Base-by-base conservation (phyloP, 37 sponge, comb jelly and placozoan species). In the Axinella damicornis region DNA sequence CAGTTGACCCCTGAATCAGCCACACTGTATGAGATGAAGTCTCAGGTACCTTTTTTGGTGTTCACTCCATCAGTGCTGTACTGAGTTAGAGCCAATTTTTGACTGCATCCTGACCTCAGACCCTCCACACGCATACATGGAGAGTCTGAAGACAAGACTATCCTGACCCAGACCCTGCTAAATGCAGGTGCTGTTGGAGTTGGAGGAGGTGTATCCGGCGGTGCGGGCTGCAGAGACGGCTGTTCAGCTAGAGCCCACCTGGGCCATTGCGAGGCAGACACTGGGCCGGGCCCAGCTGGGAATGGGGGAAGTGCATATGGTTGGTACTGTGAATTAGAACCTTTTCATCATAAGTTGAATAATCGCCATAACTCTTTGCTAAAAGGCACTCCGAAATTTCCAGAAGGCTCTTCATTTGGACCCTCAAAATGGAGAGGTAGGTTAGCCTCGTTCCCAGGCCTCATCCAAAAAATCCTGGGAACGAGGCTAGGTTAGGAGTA, bases 241-340 rank as follows among this genome's bases (percentile, higher is more conserved):
- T 14, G 85, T 90, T 5, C 38, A 79, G 24, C 65, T 86, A 19
- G 71, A 83, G 6, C 84, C 88, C 27, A 79, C 60, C 2, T 98
- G 98, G 92, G 17, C 85, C 19, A 54, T 83, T 16, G 96, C 84
- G 0, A 63, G 83, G 31, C 96, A 96, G 73, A 93, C 92, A 15
- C 76, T 98, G 31, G 96, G 95, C 9, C 52, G 98, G 76, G 91
- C 96, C 53, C 98, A 98, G 69, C 64, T 98, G 13, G 95, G 92
- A 20, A 39, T 94, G 4, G 97, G 98, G 80, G 96, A 98, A 78
- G 63, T 98, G 28, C 39, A 90, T 2, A 78, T 98, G 91, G 97
- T 91, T 22, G n/a, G 58, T n/a, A 70, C 56, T 13, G 2, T 40
- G 46, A 46, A 46, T 12, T 46, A 9, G 9, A 46, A 46, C 9